These are phyloP conservation scores for Schlechtendalia chinensis DNA, from an alignment of 1,140 invertebrate genomes.

Conservation along the genomic window DNA sequence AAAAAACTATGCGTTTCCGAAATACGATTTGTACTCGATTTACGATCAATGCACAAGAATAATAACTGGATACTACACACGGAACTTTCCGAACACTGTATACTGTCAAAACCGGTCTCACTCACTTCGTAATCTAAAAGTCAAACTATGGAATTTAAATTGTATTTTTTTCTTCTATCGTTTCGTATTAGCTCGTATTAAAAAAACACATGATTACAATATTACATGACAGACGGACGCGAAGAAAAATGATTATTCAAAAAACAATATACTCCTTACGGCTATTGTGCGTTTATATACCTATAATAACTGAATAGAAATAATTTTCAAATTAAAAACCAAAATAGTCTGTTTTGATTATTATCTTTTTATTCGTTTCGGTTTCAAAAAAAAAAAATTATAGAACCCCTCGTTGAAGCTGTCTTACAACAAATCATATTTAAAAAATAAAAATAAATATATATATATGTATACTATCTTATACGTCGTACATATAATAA, in stretches of 20 bases:
- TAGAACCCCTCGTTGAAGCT: not conserved
- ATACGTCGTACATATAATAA: not conserved
- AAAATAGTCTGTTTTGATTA: not conserved
- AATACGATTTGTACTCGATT: too few relatives aligned
- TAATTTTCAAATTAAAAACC: not conserved
- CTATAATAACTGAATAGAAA: not conserved
- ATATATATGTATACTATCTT: not conserved
- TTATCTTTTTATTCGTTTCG: conserved; percentile 2
- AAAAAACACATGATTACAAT: not conserved
- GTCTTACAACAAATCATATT: too few relatives aligned
- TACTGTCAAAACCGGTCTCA: too few relatives aligned
- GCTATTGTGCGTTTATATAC: not conserved
- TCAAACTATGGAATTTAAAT: conserved; percentile 13
- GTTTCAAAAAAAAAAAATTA: not conserved
- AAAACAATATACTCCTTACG: not conserved
- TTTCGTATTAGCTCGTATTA: not conserved
- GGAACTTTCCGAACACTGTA: too few relatives aligned
- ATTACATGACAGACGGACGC: not conserved
- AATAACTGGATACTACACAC: too few relatives aligned
- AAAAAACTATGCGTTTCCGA: too few relatives aligned
- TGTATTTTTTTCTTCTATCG: not conserved
- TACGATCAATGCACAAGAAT: too few relatives aligned
- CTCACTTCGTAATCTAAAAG: too few relatives aligned
- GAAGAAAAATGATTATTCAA: conserved; percentile 16
- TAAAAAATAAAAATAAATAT: too few relatives aligned